Evolutionary conservation across 2,113 vertebrate genomes (phyloP), one percentile per base, ranked within the genome.

Genomic region (Aleadryas rufinucha): DNA sequence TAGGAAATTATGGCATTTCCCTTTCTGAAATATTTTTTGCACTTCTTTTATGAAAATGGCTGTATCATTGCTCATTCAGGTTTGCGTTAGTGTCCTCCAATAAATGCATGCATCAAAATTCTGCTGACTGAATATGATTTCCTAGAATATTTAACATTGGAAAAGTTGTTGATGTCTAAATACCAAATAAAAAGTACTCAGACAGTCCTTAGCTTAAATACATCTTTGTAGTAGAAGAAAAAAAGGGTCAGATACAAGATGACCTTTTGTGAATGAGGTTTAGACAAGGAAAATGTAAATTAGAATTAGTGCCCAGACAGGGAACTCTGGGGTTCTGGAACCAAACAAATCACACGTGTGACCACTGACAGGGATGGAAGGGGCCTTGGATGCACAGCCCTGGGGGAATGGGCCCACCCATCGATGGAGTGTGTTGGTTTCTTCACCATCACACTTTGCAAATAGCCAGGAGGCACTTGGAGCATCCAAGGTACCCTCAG

Each of bases 301-400:
- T 10, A 27, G 12, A 28, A 47, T 45, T 50, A 64, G 16, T 31
- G 26, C 30, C n/a, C 33, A 79, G 16, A 18, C 2, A 50, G 17
- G 33, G 13, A 79, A 1, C 35, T 68, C 8, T 59, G 26, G 21
- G 20, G 18, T 28, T 83, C 61, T 71, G 41, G 28, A 75, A 21
- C 7, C 12, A 68, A 54, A 83, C 8, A 35, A 74, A 41, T 19
- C 28, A 6, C 27, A 20, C 16, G 3, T 4, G 28, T 2, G 4
- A 21, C 7, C 24, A n/a, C 37, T 33, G 22, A 4, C 53, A 70
- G 52, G 20, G 26, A 37, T 49, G 35, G 26, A 78, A 33, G 10
- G 22, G 17, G 13, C 13, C 21, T 13, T 42, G 18, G 28, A 42
- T 4, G 3, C 16, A 20, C 0, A 1, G 19, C 6, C 16, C 1